Evolutionary conservation across 2,797 vertebrate species (phyloP).

Genomic region (Sibirionetta formosa): DNA sequence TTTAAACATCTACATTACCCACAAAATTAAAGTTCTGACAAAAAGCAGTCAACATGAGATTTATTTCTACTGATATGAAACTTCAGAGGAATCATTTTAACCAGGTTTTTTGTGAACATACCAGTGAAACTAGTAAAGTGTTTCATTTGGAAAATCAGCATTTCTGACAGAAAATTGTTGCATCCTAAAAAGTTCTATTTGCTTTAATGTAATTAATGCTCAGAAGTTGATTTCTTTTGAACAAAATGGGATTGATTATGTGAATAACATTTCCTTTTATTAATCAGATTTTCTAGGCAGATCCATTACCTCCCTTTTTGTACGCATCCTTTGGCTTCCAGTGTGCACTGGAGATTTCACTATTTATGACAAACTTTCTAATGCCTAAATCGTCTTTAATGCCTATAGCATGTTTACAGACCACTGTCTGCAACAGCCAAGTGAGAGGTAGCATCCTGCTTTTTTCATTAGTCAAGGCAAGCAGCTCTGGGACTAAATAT

Average conservation of each 20-base stretch:
- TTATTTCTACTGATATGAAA: neutral
- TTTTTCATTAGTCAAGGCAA: neutral
- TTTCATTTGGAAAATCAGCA: conserved; percentile 6
- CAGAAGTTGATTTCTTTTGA: conserved; percentile 14
- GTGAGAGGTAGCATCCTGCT: neutral
- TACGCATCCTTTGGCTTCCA: neutral
- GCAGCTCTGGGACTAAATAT: neutral
- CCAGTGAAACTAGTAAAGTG: neutral
- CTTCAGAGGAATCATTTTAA: neutral
- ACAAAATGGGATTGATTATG: neutral
- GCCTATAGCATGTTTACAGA: neutral
- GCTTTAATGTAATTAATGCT: neutral
- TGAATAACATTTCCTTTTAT: neutral
- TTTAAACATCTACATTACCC: neutral
- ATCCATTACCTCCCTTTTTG: neutral
- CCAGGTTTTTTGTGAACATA: neutral
- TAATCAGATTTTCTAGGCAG: conserved; percentile 23
- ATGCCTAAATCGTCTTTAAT: neutral
- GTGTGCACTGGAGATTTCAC: neutral
- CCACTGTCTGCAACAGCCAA: neutral
- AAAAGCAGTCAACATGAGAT: neutral
- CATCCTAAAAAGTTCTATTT: neutral
- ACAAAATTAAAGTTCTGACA: neutral
- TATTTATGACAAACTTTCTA: neutral
- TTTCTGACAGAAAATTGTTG: conserved; percentile 13